Evolutionary conservation across 2,797 vertebrate genomes (phyloP).

Genomic region (Rhabdophis nuchalis): DNA sequence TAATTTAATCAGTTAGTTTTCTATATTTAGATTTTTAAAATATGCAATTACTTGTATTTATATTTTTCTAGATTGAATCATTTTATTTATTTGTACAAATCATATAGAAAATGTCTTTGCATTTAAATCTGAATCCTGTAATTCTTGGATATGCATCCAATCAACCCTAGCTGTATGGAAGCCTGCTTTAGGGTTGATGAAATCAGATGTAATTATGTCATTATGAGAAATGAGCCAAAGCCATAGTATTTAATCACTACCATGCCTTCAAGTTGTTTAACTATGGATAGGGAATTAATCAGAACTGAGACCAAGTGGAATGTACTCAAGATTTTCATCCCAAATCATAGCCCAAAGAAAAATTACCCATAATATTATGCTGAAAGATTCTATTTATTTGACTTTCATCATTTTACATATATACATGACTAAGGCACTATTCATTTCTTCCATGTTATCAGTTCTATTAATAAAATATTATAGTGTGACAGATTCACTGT

Average conservation of each 20-base stretch:
- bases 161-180: neutral
- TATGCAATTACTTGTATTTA: neutral
- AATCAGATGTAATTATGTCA: neutral
- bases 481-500: neutral
- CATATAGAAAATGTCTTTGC: neutral
- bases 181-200: neutral
- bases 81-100: neutral
- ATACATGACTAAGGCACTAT: neutral
- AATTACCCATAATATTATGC: neutral
- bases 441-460: constrained; percentile 11
- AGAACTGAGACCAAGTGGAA: neutral
- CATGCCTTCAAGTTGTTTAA: neutral
- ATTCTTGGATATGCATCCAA: neutral
- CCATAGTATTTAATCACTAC: constrained; percentile 17
- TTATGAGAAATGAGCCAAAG: constrained; percentile 43
- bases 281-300: neutral
- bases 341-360: neutral
- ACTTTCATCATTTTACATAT: neutral
- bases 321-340: neutral
- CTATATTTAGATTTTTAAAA: neutral
- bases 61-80: neutral
- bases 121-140: neutral
- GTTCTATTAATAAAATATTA: constrained; percentile 2
- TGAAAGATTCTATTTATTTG: neutral
- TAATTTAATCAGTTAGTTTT: neutral